Base-by-base conservation (phyloP, 92 coral and sea anemone species). In the Scolanthus callimorphus region DNA sequence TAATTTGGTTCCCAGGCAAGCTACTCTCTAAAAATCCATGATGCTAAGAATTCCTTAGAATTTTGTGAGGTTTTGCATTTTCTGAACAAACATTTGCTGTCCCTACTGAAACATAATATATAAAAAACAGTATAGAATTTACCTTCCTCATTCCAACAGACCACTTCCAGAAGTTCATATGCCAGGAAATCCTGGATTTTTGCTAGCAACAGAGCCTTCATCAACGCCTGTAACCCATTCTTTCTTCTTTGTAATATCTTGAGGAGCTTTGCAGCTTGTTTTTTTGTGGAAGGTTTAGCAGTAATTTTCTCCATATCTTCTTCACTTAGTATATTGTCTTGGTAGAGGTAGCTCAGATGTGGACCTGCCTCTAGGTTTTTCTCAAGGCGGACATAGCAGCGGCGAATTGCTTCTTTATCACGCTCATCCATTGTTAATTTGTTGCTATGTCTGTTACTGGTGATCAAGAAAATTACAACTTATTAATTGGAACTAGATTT, bases 231-330 rank as follows among this genome's bases (percentile, higher is more conserved):
- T 25, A 68, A 21, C 2, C 75, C 75, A 68, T 68, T 27, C 27
- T 68, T 68, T 47, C 75, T 44, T 20, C 44, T 59, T 44, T 34
- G 44, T 29, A 68, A 22, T 13, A 44, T 68, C 47, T 68, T 57
- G 15, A 68, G 62, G 11, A 68, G 38, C 17, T 68, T 57, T 22
- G 45, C 75, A 55, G 75, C 75, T 24, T 57, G 59, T 0, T 46
- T 57, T 57, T 68, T 68, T 0, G 60, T 43, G 11, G 75, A 50
- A 0, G 20, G 27, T 47, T 56, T 56, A 3, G 51, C 30, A n/a
- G 55, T 10, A 12, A 68, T 47, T 20, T 68, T 68, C 17, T 68
- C 74, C 65, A 56, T 55, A 38, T 68, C 74, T 34, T 68, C 74
- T 12, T 56, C 57, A 29, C 65, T 68, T 17, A 68, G 21, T 0